phyloP scores from a whole-genome alignment of 2,797 vertebrate species.

The Austrolebias charrua region DNA sequence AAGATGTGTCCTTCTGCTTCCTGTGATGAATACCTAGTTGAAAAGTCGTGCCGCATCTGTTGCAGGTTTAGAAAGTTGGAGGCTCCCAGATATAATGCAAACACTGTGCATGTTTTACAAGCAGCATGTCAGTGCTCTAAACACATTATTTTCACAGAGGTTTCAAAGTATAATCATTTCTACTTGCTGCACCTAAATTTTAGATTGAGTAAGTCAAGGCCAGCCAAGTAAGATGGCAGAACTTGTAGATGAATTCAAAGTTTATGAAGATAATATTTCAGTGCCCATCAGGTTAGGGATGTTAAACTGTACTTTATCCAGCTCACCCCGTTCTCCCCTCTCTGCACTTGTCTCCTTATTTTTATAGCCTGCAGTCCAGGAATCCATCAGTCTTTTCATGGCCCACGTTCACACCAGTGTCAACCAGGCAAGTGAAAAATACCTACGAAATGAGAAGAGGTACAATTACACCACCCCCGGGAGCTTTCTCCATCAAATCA shows the following conservation, averaged over 20 bases:
- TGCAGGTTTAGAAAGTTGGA: conserved; percentile 85
- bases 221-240: conserved; percentile 75
- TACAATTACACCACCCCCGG: conserved; percentile 85
- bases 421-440: conserved; percentile 83
- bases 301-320: conserved; percentile 84
- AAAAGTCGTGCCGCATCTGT: conserved; percentile 78
- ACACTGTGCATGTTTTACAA: conserved; percentile 68
- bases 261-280: conserved; percentile 90
- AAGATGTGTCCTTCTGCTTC: conserved; percentile 80
- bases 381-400: conserved; percentile 88
- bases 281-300: conserved; percentile 74
- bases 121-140: conserved; percentile 66
- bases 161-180: conserved; percentile 80
- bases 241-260: conserved; percentile 85
- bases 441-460: conserved; percentile 79
- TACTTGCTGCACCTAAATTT: conserved; percentile 80
- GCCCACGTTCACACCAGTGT: conserved; percentile 82
- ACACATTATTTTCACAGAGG: conserved; percentile 80
- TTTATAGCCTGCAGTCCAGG: conserved; percentile 83
- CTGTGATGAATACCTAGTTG: conserved; percentile 89
- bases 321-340: conserved; percentile 58
- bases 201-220: conserved; percentile 85
- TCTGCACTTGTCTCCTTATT: conserved; percentile 66
- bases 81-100: conserved; percentile 81
- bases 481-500: conserved; percentile 88